Evolutionary conservation across 2,113 vertebrate genomes (phyloP).

Genomic region (Dipodomys ordii): DNA sequence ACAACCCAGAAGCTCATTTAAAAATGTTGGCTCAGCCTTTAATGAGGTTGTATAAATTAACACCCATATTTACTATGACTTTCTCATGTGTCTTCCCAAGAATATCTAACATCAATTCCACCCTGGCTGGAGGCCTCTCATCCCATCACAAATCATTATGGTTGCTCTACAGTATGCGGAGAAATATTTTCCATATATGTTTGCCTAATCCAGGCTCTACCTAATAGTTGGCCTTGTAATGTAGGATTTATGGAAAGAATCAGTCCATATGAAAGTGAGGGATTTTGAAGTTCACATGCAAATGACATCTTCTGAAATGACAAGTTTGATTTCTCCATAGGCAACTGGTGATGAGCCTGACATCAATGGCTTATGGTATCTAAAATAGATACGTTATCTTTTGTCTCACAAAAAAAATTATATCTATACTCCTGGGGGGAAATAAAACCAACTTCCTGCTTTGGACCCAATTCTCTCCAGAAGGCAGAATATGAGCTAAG

Average conservation of each 20-base stretch:
- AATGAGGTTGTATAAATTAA: slow-evolving; percentile 53
- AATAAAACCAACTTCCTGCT: neutral
- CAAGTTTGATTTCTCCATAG: neutral
- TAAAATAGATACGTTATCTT: neutral
- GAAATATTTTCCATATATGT: neutral
- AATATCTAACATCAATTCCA: neutral
- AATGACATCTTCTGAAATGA: neutral
- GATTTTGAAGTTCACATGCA: neutral
- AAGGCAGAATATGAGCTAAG: neutral
- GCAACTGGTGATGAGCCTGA: neutral
- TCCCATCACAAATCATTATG: neutral
- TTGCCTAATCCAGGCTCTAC: neutral
- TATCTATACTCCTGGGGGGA: neutral
- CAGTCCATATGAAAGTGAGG: neutral
- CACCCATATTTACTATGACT: slow-evolving; percentile 42
- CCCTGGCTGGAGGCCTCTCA: neutral
- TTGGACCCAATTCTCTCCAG: neutral
- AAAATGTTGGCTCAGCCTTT: slow-evolving; percentile 41
- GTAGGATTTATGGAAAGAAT: slow-evolving; percentile 31
- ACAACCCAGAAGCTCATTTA: slow-evolving; percentile 33
- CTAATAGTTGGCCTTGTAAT: neutral
- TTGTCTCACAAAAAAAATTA: neutral
- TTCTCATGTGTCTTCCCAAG: neutral
- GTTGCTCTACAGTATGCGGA: neutral
- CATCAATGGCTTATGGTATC: neutral